A percentile compares a stretch with the other conserved stretches of the same genome.
Conservation (phyloP, 2,888 invertebrate genomes). For the Drosophila suboccidentalis region DNA sequence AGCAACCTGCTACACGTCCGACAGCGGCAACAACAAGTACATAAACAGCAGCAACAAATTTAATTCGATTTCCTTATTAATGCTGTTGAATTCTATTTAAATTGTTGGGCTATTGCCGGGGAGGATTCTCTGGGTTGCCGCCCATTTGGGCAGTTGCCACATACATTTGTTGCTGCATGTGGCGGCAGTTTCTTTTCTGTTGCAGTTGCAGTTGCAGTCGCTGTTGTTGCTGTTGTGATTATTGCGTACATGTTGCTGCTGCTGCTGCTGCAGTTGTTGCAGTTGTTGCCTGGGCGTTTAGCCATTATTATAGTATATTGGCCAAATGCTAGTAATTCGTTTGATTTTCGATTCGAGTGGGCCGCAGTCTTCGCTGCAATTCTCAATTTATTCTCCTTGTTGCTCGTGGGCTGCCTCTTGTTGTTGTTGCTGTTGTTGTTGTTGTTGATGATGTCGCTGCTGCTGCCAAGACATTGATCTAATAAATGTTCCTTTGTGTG, state of each 20-base stretch:
- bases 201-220: slow-evolving; percentile 20
- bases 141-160: slow-evolving; percentile 55
- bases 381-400: slow-evolving; percentile 59
- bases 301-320: slow-evolving; percentile 70
- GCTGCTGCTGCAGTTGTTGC: slow-evolving; percentile 9
- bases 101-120: slow-evolving; percentile 49
- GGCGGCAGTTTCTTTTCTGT: slow-evolving; percentile 31
- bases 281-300: slow-evolving; percentile 66
- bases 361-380: slow-evolving; percentile 37
- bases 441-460: slow-evolving; percentile 18
- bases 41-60: slow-evolving; percentile 35
- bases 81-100: slow-evolving; percentile 59
- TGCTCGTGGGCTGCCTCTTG: slow-evolving; percentile 30
- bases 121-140: slow-evolving; percentile 38
- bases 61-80: slow-evolving; percentile 60
- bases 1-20: slow-evolving; percentile 20
- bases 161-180: slow-evolving; percentile 40
- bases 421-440: slow-evolving; percentile 5
- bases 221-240: slow-evolving; percentile 27
- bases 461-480: slow-evolving; percentile 63
- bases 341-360: slow-evolving; percentile 60
- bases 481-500: slow-evolving; percentile 50
- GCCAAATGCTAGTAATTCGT: slow-evolving; percentile 67
- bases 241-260: slow-evolving; percentile 30
- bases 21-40: slow-evolving; percentile 18